Percentiles rank a stretch among this genome's conserved stretches.
phyloP scores from a whole-genome alignment of 2,113 vertebrate genomes.

The Pogona vitticeps region DNA sequence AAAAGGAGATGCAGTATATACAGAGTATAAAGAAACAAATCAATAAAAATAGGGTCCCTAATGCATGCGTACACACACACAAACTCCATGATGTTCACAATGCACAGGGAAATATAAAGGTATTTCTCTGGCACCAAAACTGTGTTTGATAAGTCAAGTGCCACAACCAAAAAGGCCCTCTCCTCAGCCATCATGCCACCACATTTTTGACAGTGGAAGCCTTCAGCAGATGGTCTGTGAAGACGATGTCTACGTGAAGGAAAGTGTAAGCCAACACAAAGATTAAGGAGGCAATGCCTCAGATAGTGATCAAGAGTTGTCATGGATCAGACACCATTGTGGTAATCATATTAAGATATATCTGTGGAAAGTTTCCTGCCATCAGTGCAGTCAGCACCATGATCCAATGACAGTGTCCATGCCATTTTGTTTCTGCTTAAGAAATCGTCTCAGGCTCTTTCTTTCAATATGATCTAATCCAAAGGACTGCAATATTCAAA shows the following conservation, averaged over 20 bases:
- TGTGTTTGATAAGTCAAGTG: neutral
- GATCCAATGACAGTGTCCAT: neutral
- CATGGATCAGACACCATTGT: neutral
- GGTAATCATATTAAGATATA: neutral
- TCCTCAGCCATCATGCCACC: neutral
- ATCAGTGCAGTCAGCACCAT: neutral
- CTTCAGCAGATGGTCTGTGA: neutral
- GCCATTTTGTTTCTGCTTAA: neutral
- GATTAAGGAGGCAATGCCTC: neutral
- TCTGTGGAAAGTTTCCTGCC: neutral
- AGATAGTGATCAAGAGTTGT: neutral
- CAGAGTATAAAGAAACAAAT: no score
- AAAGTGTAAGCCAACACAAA: neutral
- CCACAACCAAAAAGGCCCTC: neutral
- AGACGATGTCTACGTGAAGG: neutral
- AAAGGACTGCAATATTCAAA: neutral
- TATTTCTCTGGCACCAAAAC: neutral
- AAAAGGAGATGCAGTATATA: no score
- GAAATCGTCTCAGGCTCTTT: neutral
- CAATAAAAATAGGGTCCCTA: no score
- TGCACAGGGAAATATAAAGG: neutral
- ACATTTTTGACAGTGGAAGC: neutral
- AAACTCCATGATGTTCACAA: no score
- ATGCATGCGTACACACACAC: no score
- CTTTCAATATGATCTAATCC: neutral